Base-by-base conservation (phyloP, 2,113 vertebrate species). In the Thunnus thynnus region DNA sequence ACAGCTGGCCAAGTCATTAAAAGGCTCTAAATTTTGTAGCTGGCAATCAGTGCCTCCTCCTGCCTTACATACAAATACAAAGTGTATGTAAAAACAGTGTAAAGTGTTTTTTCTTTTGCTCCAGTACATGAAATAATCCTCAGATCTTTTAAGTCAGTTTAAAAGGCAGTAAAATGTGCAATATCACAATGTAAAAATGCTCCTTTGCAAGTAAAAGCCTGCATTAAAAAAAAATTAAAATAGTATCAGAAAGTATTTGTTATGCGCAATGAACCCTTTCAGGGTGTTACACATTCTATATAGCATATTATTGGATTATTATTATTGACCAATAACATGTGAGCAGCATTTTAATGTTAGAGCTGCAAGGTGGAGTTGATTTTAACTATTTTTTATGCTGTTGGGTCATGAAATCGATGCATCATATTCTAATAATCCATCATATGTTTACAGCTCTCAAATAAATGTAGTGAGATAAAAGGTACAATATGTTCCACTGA, bases 1-100 rank as follows among this genome's bases (percentile, higher is more conserved):
- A 32, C 57, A 68, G 62, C 83, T 72, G 72, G 72, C 47, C 10
- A 51, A 69, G 44, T 85, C 68, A 60, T 63, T 85, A 57, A 81
- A 63, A 64, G 20, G 41, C 11, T 75, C 36, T 70, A 47, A 66
- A 65, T 72, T 44, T 46, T 64, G n/a, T 36, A 47, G 64, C 73
- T 64, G 41, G 36, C 5, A 46, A 32, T 62, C 67, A 57, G 20
- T 30, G 32, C n/a, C 12, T 75, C 32, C 66, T 27, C 1, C 0
- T 52, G 55, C 51, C 9, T 55, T 52, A 30, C 14, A 56, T 56
- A 27, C n/a, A 12, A 25, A n/a, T 36, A 44, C 63, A 51, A 17
- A 22, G 0, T 67, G 10, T 22, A 36, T 48, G 54, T 46, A 14
- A 76, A 82, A 70, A 50, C 44, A 68, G 2, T 6, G 2, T 25